Evolutionary conservation across 2,888 invertebrate genomes (phyloP).

Genomic region (Neoaliturus tenellus): DNA sequence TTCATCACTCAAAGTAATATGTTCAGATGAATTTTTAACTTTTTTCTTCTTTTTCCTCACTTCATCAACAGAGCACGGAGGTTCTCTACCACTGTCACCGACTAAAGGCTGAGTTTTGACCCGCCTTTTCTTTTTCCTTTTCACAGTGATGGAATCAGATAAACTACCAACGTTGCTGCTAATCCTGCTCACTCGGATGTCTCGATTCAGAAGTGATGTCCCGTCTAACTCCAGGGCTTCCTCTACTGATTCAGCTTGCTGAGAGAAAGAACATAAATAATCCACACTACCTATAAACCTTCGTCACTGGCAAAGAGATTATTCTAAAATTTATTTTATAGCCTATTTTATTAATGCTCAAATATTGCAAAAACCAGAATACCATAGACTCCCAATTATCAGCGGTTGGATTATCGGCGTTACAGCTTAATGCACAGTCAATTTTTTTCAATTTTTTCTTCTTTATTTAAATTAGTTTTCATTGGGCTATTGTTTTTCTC

Average conservation of each 20-base stretch:
- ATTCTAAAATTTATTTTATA: no score
- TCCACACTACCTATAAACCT: no score
- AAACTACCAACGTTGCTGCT: neutral
- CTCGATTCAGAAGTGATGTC: constrained; percentile 76
- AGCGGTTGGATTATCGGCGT: no score
- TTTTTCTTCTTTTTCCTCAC: neutral
- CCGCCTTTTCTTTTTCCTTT: constrained; percentile 4
- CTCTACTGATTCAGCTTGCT: constrained; percentile 78
- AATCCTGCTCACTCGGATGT: constrained; percentile 74
- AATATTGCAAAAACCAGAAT: no score
- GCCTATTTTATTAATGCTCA: no score
- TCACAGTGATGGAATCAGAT: neutral
- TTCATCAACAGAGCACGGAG: neutral
- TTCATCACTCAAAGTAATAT: neutral
- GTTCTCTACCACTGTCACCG: neutral
- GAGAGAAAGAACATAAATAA: no score
- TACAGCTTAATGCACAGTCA: no score
- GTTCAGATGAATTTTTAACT: neutral
- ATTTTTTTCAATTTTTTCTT: no score
- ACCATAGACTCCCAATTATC: no score
- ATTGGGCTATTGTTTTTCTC: no score
- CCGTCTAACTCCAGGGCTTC: constrained; percentile 81
- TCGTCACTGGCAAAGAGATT: no score
- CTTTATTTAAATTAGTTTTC: no score
- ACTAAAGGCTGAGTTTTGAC: neutral